Evolutionary conservation across 2,888 invertebrate species (phyloP), one percentile per base, ranked within the genome.

Genomic region (Laothoe populi): DNA sequence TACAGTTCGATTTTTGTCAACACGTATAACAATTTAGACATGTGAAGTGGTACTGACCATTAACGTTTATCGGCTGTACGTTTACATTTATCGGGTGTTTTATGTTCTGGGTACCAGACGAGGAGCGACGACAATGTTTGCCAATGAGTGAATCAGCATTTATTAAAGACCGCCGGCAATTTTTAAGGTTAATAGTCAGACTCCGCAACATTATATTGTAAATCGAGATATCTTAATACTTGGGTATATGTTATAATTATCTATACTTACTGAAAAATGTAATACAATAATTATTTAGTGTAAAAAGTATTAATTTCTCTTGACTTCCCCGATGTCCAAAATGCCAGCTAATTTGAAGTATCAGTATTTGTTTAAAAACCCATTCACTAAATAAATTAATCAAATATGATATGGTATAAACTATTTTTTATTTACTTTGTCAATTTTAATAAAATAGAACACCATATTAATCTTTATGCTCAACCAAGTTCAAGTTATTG

Each of bases 91-190:
- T 70, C 68, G 81, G 67, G 65, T 79, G 69, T 66, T 75, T 78
- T 73, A 77, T 73, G 63, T 75, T 71, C 69, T 75, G 70, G 63
- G 68, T 70, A 69, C 77, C 75, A 66, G 81, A 73, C 66, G 81
- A 80, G 70, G 77, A 73, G 69, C 78, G 76, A 74, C 73, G 76
- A 74, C 73, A 74, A 70, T 77, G 79, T 86, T 85, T 88, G 81
- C 70, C 77, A 79, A 78, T 78, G 82, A 82, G 79, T 90, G 91
- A 91, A 82, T 91, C 90, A 88, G 92, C 90, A 84, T 65, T 80
- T 79, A n/a, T n/a, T n/a, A 68, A 77, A 68, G 70, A 68, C 67
- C 82, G 85, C 89, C 91, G 92, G 92, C 87, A 83, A 87, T 89
- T 90, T 81, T 77, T 71, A 83, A 89, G 80, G 82, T 86, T 90